Conservation (phyloP, 2,113 vertebrate genomes). For the Salminus brasiliensis region DNA sequence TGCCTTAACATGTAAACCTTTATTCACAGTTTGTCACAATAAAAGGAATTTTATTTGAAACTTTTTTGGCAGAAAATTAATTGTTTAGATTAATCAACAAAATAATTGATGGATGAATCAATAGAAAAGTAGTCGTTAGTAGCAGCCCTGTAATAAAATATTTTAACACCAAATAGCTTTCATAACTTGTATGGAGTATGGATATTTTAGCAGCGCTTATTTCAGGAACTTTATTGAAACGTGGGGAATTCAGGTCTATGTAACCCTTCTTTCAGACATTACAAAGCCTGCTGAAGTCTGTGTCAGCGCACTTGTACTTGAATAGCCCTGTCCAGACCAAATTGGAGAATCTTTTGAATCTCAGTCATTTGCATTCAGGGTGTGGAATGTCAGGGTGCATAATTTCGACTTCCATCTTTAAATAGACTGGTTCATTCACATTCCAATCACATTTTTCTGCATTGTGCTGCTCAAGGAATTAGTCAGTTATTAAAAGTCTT, state of each 20-base stretch:
- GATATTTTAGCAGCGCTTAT: background rate
- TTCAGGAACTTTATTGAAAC: background rate
- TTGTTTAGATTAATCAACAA: too few relatives aligned
- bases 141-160: too few relatives aligned
- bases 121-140: too few relatives aligned
- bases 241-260: background rate
- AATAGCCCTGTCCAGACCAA: constrained; percentile 16
- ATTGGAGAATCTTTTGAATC: background rate
- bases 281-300: background rate
- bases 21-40: too few relatives aligned
- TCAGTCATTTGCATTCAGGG: background rate
- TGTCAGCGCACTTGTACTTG: background rate
- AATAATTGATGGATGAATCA: too few relatives aligned
- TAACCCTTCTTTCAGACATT: background rate
- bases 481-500: constrained; percentile 56
- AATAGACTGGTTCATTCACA: constrained; percentile 43
- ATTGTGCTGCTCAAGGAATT: constrained; percentile 51
- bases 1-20: too few relatives aligned
- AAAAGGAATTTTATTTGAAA: too few relatives aligned
- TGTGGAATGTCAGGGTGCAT: background rate
- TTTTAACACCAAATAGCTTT: too few relatives aligned
- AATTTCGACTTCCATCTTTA: background rate
- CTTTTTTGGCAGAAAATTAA: too few relatives aligned
- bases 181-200: too few relatives aligned
- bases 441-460: constrained; percentile 48